These are phyloP conservation scores for Mythimna impura DNA, from an alignment of 2,888 invertebrate genomes.

Conservation along the genomic window DNA sequence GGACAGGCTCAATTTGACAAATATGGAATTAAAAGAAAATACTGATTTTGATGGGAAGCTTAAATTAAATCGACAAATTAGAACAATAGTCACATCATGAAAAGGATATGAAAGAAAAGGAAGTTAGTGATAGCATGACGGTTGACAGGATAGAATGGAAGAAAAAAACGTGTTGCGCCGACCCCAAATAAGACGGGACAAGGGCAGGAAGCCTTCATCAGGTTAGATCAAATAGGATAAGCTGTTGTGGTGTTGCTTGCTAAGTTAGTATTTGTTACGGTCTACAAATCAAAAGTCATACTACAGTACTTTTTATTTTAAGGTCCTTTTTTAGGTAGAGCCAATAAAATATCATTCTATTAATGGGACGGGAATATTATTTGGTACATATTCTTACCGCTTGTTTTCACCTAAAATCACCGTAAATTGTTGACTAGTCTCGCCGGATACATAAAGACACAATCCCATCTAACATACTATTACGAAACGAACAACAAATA, in stretches of 20 bases:
- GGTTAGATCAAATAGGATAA: background rate
- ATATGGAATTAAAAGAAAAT: background rate
- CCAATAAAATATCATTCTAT: background rate
- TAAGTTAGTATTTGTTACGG: background rate
- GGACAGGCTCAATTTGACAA: background rate
- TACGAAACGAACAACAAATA: conserved; percentile 37
- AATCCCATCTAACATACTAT: conserved; percentile 26
- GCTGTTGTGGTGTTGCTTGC: background rate
- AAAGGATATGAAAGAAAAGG: background rate
- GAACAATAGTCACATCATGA: background rate
- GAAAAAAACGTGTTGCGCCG: too few species aligned
- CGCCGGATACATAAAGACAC: conserved; percentile 17
- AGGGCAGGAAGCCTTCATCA: too few species aligned
- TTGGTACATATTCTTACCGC: background rate
- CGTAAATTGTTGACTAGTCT: conserved; percentile 2
- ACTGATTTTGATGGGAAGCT: background rate
- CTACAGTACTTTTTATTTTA: background rate
- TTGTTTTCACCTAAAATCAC: background rate
- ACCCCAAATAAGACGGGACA: too few species aligned
- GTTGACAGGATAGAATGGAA: too few species aligned
- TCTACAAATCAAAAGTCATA: background rate
- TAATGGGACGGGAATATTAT: background rate
- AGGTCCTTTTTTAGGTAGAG: background rate
- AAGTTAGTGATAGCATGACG: too few species aligned
- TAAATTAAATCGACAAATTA: background rate